Base-by-base conservation (phyloP, 2,113 vertebrate species). In the Catagonus wagneri region DNA sequence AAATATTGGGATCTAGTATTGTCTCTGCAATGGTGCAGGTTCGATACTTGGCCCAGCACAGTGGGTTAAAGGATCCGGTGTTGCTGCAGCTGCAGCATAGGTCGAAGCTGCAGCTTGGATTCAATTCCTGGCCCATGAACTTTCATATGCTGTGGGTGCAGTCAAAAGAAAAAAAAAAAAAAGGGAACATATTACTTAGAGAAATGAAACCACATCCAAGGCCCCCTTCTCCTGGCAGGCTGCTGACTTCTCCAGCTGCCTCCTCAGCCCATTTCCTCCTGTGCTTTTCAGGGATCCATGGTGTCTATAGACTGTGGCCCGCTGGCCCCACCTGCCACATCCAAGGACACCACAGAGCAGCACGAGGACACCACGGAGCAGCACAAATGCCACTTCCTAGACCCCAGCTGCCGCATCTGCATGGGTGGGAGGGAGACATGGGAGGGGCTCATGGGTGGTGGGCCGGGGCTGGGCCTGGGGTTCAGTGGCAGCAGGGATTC, bases 351-450 rank as follows among this genome's bases (percentile, higher is more conserved):
- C 68, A 29, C 7, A 3, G 93, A 87, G 4, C 34, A 74, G 85
- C 32, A 65, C 15, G 8, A 39, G 54, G 56, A 36, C 81, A 95
- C 92, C 50, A 93, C 81, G 0, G 90, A 87, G 9, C 93, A 97
- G 22, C 98, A 96, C 0, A 50, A 75, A 8, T 91, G 75, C 86
- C 95, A 94, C 84, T 90, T 94, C 61, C 74, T 94, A 29, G 97
- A 98, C 83, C 65, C 93, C 1, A 25, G 90, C 95, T 97, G 96
- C 83, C 83, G 11, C 32, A 81, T 83, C 74, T 97, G 96, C 92
- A 65, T 10, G 34, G 98, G 98, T 98, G 71, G 87, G 90, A 34
- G 32, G 16, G 52, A 69, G 54, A 19, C 23, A 0, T 19, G 0
- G 52, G 58, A 36, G 5, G 29, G 54, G 56, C 2, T 2, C 10